A percentile compares a stretch with the other conserved stretches of the same genome.
Evolutionary conservation across 2,797 vertebrate species (phyloP).

Genomic region (Siniperca obscura): DNA sequence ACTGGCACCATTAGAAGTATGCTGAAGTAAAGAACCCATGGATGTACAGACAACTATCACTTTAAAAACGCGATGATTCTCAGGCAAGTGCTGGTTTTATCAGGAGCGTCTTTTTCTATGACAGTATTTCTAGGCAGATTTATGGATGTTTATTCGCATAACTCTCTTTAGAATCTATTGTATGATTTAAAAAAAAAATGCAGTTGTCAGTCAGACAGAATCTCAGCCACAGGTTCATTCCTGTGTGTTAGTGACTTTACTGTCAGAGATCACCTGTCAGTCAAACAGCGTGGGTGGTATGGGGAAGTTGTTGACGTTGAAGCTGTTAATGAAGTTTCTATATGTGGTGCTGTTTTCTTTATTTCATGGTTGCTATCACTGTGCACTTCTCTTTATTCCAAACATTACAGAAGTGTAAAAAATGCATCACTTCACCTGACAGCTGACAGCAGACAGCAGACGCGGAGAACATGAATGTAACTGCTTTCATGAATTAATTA

Average conservation of each 20-base stretch:
- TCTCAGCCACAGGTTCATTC: not conserved
- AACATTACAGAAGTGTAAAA: not conserved
- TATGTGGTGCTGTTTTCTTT: not conserved
- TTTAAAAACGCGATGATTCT: too few species aligned
- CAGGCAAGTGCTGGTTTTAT: too few species aligned
- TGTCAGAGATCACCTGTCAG: constrained; percentile 35
- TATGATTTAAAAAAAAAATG: constrained; percentile 14
- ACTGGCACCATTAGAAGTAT: too few species aligned
- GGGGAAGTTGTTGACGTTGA: not conserved
- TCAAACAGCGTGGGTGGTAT: constrained; percentile 23
- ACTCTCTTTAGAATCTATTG: not conserved
- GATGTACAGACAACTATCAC: too few species aligned
- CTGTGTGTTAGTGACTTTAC: not conserved
- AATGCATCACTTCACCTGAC: not conserved
- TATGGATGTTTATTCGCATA: too few species aligned
- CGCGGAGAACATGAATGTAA: not conserved
- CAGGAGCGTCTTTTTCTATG: too few species aligned
- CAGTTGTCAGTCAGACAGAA: constrained; percentile 33
- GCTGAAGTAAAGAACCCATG: too few species aligned
- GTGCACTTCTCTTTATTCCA: not conserved
- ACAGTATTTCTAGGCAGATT: too few species aligned
- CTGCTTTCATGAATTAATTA: not conserved
- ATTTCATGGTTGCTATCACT: not conserved
- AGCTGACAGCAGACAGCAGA: not conserved
- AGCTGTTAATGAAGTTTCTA: constrained; percentile 17